Base-by-base conservation (phyloP, 1,140 invertebrate species). In the Drosophila bocqueti region DNA sequence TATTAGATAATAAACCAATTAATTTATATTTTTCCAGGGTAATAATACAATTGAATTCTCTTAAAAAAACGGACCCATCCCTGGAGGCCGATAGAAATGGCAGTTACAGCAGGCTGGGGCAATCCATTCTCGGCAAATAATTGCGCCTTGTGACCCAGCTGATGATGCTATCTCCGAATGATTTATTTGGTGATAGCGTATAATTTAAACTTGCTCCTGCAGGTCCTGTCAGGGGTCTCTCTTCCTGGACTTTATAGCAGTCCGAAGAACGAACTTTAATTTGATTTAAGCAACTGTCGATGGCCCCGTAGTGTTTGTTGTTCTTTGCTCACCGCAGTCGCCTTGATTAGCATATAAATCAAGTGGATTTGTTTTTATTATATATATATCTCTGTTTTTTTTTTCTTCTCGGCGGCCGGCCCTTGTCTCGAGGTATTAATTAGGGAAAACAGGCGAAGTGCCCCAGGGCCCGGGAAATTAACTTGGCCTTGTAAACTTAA, bases 341-440 rank as follows among this genome's bases (percentile, higher is more conserved):
- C 36, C 64, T 68, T 78, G 76, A 90, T 89, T 89, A 90, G 66
- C 84, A 90, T 89, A 89, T 89, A 84, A 89, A 89, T 89, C 81
- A 84, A 84, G 85, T 73, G 43, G 43, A 77, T 82, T 85, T 52
- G 34, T 68, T 71, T 40, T 46, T 54, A 55, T 68, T 43, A 31
- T 50, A 50, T 50, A 34, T 52, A 60, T 21, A 18, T 45, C 8
- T 45, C 4, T 16, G 10, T 24, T 34, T 49, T 47, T 21, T 21
- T 42, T 8, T 31, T 31, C 47, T 69, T 45, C 55, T 63, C 26
- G 10, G 45, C 49, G 45, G 45, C 40, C 24, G 26, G 18, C 38
- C 42, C 45, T 71, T 55, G 58, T 67, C 63, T 76, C 63, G 69
- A 76, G 83, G 80, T 89, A 89, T 90, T 89, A 89, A 89, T 89